Conservation (phyloP, 2,888 invertebrate species). For the Drosophila subsilvestris region DNA sequence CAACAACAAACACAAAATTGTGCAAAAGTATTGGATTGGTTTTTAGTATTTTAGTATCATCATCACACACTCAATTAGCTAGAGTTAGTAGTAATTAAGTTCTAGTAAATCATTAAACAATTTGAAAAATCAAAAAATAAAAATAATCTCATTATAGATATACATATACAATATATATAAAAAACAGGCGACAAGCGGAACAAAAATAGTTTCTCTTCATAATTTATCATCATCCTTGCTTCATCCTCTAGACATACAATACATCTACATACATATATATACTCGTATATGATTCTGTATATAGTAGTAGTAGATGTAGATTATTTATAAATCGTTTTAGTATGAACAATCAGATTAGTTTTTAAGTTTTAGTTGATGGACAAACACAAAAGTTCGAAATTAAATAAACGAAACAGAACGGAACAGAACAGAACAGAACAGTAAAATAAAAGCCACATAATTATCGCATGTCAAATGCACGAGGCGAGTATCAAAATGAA, state of each 20-base stretch:
- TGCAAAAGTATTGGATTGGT: conserved; percentile 20
- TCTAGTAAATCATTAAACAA: conserved; percentile 52
- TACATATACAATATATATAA: conserved; percentile 34
- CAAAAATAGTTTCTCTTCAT: conserved; percentile 82
- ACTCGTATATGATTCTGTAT: conserved; percentile 6
- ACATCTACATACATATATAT: conserved; percentile 31
- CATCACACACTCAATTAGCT: conserved; percentile 58
- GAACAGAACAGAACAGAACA: not conserved
- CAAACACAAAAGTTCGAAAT: conserved; percentile 32
- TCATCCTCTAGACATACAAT: conserved; percentile 45
- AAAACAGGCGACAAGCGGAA: conserved; percentile 85
- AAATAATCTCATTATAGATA: conserved; percentile 37
- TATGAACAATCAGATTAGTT: conserved; percentile 37
- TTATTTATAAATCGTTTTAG: conserved; percentile 33
- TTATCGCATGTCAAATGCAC: conserved; percentile 40
- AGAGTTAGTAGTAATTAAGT: conserved; percentile 61
- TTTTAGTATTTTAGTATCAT: conserved; percentile 41
- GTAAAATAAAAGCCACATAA: conserved; percentile 20
- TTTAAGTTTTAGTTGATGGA: conserved; percentile 20
- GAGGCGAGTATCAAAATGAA: conserved; percentile 25
- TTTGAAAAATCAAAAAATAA: conserved; percentile 42
- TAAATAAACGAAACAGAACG: conserved; percentile 12
- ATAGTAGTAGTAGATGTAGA: conserved; percentile 1
- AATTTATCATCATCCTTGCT: conserved; percentile 46
- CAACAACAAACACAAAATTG: conserved; percentile 11